Conservation (phyloP, 2,888 invertebrate species). For the Caenorhabditis panamensis region DNA sequence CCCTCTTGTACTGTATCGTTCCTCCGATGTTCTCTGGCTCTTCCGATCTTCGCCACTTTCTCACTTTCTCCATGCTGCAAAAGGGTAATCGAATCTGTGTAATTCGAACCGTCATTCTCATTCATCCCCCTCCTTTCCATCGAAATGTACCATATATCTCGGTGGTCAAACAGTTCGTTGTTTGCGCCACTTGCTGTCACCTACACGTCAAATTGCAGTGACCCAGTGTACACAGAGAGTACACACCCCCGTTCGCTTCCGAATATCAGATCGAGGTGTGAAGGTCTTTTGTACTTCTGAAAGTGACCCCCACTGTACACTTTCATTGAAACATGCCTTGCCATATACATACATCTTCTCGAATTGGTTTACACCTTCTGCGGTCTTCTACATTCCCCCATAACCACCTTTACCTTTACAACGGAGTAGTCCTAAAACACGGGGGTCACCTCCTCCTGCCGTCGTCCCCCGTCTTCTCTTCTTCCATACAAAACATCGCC, state of each 20-base stretch:
- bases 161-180: conserved; percentile 56
- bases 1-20: conserved; percentile 35
- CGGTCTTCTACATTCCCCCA: not conserved
- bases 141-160: conserved; percentile 46
- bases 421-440: conserved; percentile 2
- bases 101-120: conserved; percentile 29
- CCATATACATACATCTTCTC: not conserved
- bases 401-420: conserved; percentile 3
- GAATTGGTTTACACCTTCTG: not conserved
- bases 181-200: conserved; percentile 49
- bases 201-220: conserved; percentile 48
- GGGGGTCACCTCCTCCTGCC: not conserved
- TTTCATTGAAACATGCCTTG: not conserved
- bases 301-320: not conserved
- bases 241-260: not conserved
- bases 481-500: conserved; percentile 1
- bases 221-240: conserved; percentile 30
- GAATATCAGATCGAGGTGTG: not conserved
- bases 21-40: conserved; percentile 49
- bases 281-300: not conserved
- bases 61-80: no score
- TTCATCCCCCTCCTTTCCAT: conserved; percentile 27
- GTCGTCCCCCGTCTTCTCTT: no score
- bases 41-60: conserved; percentile 49
- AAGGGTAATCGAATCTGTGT: conserved; percentile 43